phyloP scores from a whole-genome alignment of 2,113 vertebrate genomes.

The Phrynocephalus versicolor region DNA sequence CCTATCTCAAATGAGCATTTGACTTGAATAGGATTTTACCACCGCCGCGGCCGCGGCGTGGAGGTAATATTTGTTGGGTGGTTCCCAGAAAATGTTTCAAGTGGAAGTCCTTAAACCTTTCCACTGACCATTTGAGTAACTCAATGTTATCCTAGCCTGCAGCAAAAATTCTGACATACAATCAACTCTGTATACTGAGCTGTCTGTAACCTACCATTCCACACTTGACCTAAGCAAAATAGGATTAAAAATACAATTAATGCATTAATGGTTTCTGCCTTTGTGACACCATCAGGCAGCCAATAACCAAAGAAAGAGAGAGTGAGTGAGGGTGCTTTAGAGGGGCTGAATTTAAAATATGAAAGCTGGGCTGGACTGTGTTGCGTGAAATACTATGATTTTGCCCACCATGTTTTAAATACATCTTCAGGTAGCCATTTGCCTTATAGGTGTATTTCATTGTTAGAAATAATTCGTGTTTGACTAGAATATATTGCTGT shows the following conservation, averaged over 20 bases:
- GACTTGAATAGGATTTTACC: background rate
- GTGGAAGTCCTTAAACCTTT: background rate
- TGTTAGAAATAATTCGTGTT: constrained; percentile 80
- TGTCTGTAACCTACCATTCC: constrained; percentile 29
- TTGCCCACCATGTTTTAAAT: constrained; percentile 81
- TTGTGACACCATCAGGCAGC: constrained; percentile 77
- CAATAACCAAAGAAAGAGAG: constrained; percentile 79
- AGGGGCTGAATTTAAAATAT: constrained; percentile 37
- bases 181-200: background rate
- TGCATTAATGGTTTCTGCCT: constrained; percentile 61
- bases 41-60: background rate
- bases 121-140: background rate
- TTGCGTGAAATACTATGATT: constrained; percentile 80
- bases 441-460: constrained; percentile 92
- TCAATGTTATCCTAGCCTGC: background rate
- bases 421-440: constrained; percentile 95
- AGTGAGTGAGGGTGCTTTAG: constrained; percentile 58
- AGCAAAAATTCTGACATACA: background rate
- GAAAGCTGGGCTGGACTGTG: constrained; percentile 53
- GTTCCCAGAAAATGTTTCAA: background rate
- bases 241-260: background rate
- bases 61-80: background rate
- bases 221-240: background rate
- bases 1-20: constrained; percentile 11
- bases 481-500: constrained; percentile 77